phyloP scores from a whole-genome alignment of 2,113 vertebrate genomes.

The Smithornis capensis region DNA sequence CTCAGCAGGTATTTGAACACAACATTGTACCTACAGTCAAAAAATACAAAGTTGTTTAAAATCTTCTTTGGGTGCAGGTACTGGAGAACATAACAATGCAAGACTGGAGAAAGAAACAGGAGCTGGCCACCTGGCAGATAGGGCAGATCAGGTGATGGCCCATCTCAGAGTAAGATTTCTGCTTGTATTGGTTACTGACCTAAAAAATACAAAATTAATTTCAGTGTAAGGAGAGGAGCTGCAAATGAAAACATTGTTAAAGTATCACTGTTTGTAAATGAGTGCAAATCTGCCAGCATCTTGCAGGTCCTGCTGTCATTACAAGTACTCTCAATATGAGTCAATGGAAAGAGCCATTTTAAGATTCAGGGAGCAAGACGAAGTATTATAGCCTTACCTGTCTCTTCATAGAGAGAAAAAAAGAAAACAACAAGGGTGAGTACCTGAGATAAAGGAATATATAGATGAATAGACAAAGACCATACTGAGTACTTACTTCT shows the following conservation, averaged over 20 bases:
- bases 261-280: not conserved
- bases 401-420: not conserved
- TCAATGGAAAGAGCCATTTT: not conserved
- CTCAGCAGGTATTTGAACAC: conserved; percentile 96
- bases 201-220: not conserved
- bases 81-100: not conserved
- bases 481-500: conserved; percentile 83
- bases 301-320: not conserved
- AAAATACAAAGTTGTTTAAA: not conserved
- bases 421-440: not conserved
- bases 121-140: not conserved
- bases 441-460: not conserved
- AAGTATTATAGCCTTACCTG: not conserved
- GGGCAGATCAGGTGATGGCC: not conserved
- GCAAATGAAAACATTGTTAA: not conserved
- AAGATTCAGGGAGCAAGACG: not conserved
- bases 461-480: not conserved
- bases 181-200: not conserved
- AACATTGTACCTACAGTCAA: conserved; percentile 88
- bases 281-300: not conserved
- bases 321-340: not conserved
- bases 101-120: not conserved
- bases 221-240: not conserved
- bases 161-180: not conserved
- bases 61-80: not conserved